A percentile compares a stretch with the other conserved stretches of the same genome.
Conservation (phyloP, 2,888 invertebrate genomes). For the Punctoribates punctum region DNA sequence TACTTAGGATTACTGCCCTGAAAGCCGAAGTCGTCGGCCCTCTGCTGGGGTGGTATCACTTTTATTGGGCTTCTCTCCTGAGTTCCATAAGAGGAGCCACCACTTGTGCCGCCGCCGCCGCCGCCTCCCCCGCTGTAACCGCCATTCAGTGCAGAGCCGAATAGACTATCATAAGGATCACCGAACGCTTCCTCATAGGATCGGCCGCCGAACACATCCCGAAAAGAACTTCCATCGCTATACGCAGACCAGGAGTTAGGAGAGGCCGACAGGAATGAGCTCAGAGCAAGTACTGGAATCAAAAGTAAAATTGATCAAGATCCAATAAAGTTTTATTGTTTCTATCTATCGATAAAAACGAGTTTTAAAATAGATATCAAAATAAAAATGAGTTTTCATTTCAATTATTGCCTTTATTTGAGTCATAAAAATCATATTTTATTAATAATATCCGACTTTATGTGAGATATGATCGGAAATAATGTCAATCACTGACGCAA, state of each 20-base stretch:
- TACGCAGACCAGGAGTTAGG: not conserved
- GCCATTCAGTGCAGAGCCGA: not conserved
- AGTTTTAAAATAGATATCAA: too few relatives aligned
- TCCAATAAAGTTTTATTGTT: not conserved
- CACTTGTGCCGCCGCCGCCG: not conserved
- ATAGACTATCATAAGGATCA: not conserved
- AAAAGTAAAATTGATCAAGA: not conserved
- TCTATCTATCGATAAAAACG: too few relatives aligned
- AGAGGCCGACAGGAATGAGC: not conserved
- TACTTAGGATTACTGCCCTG: not conserved
- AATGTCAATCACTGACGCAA: too few relatives aligned
- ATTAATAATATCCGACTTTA: too few relatives aligned
- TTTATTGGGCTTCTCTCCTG: not conserved
- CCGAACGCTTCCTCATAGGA: not conserved
- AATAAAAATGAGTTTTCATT: too few relatives aligned
- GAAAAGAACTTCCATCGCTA: conserved; percentile 1
- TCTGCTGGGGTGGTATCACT: not conserved
- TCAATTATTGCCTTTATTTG: too few relatives aligned
- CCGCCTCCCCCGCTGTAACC: not conserved
- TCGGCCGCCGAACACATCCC: not conserved
- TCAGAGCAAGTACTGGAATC: not conserved
- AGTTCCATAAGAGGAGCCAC: not conserved
- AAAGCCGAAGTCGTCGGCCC: not conserved
- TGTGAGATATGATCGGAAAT: too few relatives aligned
- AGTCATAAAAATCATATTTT: too few relatives aligned